A percentile compares a stretch with the other conserved stretches of the same genome.
These are phyloP conservation scores for Sycophaga agraensis DNA, from an alignment of 1,140 invertebrate genomes.

Conservation along the genomic window DNA sequence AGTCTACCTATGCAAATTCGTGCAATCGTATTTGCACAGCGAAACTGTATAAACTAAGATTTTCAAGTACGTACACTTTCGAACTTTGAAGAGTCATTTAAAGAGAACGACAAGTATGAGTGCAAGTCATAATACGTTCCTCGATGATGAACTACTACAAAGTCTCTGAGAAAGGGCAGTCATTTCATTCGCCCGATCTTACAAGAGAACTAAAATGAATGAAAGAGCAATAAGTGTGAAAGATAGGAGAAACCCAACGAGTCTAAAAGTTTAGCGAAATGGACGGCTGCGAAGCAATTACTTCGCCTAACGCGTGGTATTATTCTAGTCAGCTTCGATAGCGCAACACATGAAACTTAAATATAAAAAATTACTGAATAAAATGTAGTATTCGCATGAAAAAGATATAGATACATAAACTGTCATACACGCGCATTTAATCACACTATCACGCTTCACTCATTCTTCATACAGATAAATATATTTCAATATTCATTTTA, in stretches of 20 bases:
- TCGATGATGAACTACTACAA: neutral
- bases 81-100: neutral
- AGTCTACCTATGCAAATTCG: neutral
- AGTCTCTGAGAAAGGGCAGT: neutral
- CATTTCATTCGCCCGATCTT: too few relatives aligned
- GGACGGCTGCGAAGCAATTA: neutral
- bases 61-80: neutral
- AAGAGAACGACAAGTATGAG: neutral
- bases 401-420: neutral
- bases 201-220: neutral
- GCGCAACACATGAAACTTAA: conserved; percentile 22
- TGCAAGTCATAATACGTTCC: neutral
- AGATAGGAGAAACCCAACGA: conserved; percentile 12
- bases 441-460: too few relatives aligned
- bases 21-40: neutral
- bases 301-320: conserved; percentile 13
- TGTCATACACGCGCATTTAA: neutral
- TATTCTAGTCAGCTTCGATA: conserved; percentile 31
- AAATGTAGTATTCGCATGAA: conserved; percentile 14
- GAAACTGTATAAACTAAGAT: neutral
- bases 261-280: conserved; percentile 9
- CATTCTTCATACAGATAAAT: conserved; percentile 4
- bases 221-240: neutral
- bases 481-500: conserved; percentile 8
- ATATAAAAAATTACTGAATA: conserved; percentile 15